Evolutionary conservation across 2,113 vertebrate species (phyloP).

Genomic region (Porphyrio hochstetteri): DNA sequence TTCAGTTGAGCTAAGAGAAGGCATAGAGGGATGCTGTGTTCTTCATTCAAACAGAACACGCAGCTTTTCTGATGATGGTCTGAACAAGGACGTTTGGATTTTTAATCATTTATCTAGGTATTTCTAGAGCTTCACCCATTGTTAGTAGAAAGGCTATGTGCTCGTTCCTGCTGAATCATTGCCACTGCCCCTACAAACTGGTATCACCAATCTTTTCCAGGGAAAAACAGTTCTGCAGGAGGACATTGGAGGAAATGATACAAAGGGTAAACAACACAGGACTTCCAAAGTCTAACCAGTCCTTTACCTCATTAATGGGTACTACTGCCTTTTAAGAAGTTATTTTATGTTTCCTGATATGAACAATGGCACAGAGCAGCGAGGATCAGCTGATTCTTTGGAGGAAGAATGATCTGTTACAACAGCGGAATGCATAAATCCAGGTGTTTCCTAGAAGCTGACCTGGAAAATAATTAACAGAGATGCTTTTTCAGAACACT

Average conservation of each 20-base stretch:
- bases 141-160: neutral
- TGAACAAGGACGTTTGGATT: neutral
- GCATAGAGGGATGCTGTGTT: neutral
- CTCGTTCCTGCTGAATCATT: neutral
- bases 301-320: neutral
- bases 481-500: neutral
- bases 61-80: neutral
- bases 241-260: neutral
- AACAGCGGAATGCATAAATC: neutral
- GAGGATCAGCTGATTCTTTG: neutral
- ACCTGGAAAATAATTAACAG: neutral
- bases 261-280: neutral
- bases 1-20: neutral
- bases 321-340: neutral
- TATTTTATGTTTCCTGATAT: neutral
- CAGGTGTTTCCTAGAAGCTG: neutral
- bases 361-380: neutral
- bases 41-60: neutral
- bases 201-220: neutral
- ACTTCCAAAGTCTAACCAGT: neutral
- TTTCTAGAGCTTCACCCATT: neutral
- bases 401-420: neutral
- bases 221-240: neutral
- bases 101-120: neutral
- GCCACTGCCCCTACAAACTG: neutral